Base-by-base conservation (phyloP, 1,140 invertebrate species). In the Drosophila nebulosa region DNA sequence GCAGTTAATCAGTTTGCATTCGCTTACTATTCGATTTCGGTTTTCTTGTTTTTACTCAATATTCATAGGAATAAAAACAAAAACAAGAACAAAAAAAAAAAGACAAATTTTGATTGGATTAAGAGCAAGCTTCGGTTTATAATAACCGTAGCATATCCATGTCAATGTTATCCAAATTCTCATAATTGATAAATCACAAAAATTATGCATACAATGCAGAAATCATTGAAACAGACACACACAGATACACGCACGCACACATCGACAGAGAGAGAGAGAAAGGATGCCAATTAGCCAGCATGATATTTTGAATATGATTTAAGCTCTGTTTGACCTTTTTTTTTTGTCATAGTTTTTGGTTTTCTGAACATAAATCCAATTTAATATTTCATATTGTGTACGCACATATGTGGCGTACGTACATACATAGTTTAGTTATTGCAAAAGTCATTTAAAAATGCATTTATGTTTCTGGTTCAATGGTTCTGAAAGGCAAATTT, bases 271-370 rank as follows among this genome's bases (percentile, higher is more conserved):
- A 27, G 7, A n/a, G 32, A 7, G 10, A 42, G 39, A 61, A 35
- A 42, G 27, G 39, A 68, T 51, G 65, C 30, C 64, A 74, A 81
- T 83, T 78, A 83, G 74, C 36, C 32, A 14, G 55, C 22, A 10
- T 24, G 16, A 36, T 51, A 50, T 9, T 27, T 64, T 53, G 21
- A 42, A 58, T 58, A 58, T 21, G 12, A 57, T 3, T 30, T 39
- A 51, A 57, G 27, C 18, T 22, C 18, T 16, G 6, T 2, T 3
- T 16, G 7, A 10, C 7, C 5, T 32, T 56, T 56, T 32, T 21
- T 27, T 10, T 3, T 18, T 16, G 7, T 18, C 9, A 30, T 12
- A 32, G 9, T 63, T n/a, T 36, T 30, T 46, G 39, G 39, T 21
- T 46, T 46, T 18, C 7, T 46, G 39, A 18, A 46, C 39, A 46